These are phyloP conservation scores for Paramisgurnus dabryanus DNA, from an alignment of 2,113 vertebrate species.

Conservation along the genomic window DNA sequence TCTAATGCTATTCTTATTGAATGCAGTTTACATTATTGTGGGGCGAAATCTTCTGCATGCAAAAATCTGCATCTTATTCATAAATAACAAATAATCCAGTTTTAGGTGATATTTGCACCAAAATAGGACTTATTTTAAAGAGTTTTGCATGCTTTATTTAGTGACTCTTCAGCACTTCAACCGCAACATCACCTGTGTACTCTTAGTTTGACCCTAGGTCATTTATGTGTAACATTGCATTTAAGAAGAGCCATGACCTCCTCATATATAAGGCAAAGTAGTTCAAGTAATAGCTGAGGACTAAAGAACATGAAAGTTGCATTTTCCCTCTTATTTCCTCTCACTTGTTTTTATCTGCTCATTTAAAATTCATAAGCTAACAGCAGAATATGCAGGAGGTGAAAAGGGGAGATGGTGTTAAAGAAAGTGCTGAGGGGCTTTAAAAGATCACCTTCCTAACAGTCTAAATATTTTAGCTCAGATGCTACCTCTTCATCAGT, in stretches of 20 bases:
- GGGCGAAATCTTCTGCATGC: background rate
- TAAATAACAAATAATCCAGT: no score
- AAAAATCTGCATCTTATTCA: no score
- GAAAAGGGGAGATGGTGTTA: background rate
- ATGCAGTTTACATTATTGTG: background rate
- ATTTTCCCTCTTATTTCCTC: slow-evolving; percentile 3
- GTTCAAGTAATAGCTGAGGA: slow-evolving; percentile 15
- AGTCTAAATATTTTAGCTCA: slow-evolving; percentile 26
- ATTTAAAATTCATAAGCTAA: slow-evolving; percentile 15
- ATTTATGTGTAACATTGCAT: slow-evolving; percentile 9
- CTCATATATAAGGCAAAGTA: slow-evolving; percentile 1
- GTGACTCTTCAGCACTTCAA: no score
- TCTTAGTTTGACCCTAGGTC: background rate
- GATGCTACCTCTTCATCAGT: background rate
- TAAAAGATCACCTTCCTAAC: slow-evolving; percentile 26
- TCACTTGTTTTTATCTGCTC: slow-evolving; percentile 14
- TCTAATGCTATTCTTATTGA: background rate
- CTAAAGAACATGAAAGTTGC: slow-evolving; percentile 8
- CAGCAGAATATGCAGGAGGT: background rate
- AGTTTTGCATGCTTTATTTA: no score
- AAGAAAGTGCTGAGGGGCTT: background rate
- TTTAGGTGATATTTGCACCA: no score
- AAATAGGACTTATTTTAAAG: no score
- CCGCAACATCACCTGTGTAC: no score
- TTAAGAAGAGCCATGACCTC: background rate